Base-by-base conservation (phyloP, 2,113 vertebrate genomes). In the Capricornis sumatraensis region DNA sequence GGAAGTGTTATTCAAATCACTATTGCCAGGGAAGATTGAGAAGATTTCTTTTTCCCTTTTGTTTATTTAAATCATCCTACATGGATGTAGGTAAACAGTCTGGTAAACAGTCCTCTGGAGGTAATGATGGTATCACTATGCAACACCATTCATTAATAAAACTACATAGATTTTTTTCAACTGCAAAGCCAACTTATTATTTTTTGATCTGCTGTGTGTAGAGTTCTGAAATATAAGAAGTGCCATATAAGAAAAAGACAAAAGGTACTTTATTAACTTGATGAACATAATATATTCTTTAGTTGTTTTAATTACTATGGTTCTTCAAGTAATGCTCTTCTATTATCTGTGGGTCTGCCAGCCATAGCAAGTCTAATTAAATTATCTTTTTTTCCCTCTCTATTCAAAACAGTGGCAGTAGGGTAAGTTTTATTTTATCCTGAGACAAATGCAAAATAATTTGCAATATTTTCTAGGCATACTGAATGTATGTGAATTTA, bases 231-330 rank as follows among this genome's bases (percentile, higher is more conserved):
- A 89, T 93, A 89, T 92, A 5, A 17, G 28, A 47, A 60, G 13
- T 58, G 1, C 5, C 92, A 0, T 28, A 64, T 91, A 10, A 96
- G 50, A 87, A 95, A 28, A 89, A 94, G 83, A 91, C 94, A 14
- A 33, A 64, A 64, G 6, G 6, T 1, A 91, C 58, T 19, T 83
- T 78, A 79, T 11, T 58, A 36, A 95, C 28, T 95, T 95, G 88
- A 9, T 53, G 30, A 47, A 33, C 81, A 84, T 52, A 23, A 62
- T 45, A 55, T 79, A 97, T 47, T 74, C 64, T 98, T 96, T 19
- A 96, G 64, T 47, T 97, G 81, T 94, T 98, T 97, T 97, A 98
- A 98, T 98, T 97, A 98, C 1, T n/a, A 16, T 15, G 94, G 13
- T 15, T 97, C 89, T 94, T 82, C n/a, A 86, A 64, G 40, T 78